Base-by-base conservation (phyloP, 2,797 vertebrate genomes). In the Holocentrus rufus region DNA sequence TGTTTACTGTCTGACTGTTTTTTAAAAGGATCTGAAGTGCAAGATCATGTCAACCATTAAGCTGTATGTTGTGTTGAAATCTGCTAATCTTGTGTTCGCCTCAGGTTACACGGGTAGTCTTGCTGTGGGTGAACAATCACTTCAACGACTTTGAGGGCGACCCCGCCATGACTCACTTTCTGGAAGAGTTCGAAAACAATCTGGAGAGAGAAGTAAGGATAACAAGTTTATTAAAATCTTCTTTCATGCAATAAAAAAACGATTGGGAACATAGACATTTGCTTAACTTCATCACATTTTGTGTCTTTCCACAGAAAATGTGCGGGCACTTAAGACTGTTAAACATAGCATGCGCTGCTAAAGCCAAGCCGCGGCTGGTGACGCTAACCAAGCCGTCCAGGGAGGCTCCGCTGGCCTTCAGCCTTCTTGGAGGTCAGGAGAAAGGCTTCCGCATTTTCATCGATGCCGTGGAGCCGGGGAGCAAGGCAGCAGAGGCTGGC, bases 91-190 rank as follows among this genome's bases (percentile, higher is more conserved):
- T 85, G 71, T 74, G 56, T 7, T 84, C 71, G 39, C 71, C 57
- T 18, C 84, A 99, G 98, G 98, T 99, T 92, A 99, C 98, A 93
- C 97, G 98, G 94, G 98, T 99, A 93, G 98, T 99, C 90, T 93
- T 99, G 93, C 93, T 99, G 89, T 99, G 98, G 98, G 98, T 99
- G 85, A 99, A 99, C 94, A 99, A 99, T 96, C 98, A 99, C 94
- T 99, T 99, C 93, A 99, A 99, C 85, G 98, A 99, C 95, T 99
- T 99, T 92, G 98, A 99, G 93, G 98, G 98, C 67, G 96, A 99
- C 91, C 85, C 94, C 36, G 96, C 96, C 67, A 99, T 99, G 98
- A 99, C 98, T 85, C 94, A 90, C 80, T 99, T 99, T 93, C 93
- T 99, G 73, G 98, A 99, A 84, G 98, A 99, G 93, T 99, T 99